A percentile compares a stretch with the other conserved stretches of the same genome.
Evolutionary conservation across 2,113 vertebrate species (phyloP).

Genomic region (Acanthochromis polyacanthus): DNA sequence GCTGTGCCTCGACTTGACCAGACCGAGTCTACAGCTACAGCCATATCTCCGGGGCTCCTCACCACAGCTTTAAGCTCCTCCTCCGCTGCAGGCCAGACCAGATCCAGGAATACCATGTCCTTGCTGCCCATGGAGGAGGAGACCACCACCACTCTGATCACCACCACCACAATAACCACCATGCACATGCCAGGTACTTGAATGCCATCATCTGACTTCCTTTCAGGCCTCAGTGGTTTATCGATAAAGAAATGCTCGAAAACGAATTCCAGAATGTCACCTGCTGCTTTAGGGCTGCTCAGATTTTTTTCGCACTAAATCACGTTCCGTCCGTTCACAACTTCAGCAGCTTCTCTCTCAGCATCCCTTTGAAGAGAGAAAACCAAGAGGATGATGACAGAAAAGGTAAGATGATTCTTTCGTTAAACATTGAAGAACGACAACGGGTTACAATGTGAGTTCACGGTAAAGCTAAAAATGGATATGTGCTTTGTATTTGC

Average conservation of each 20-base stretch:
- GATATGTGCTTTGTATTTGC: too few relatives aligned
- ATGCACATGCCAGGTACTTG: constrained; percentile 90
- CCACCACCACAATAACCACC: constrained; percentile 93
- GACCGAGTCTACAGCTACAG: constrained; percentile 72
- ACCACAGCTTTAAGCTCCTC: constrained; percentile 85
- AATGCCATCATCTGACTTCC: background rate
- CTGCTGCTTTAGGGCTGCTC: background rate
- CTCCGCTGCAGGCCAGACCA: constrained; percentile 67
- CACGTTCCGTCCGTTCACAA: background rate
- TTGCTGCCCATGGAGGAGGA: constrained; percentile 88
- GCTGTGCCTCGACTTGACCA: constrained; percentile 77
- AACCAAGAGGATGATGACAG: constrained; percentile 24
- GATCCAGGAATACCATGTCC: constrained; percentile 74
- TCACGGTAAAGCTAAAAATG: background rate
- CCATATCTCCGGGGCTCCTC: constrained; percentile 85
- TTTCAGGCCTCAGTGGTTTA: background rate
- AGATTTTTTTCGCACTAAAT: constrained; percentile 4
- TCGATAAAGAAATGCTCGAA: background rate
- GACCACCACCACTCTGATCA: constrained; percentile 94
- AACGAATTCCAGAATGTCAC: background rate
- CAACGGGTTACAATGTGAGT: background rate
- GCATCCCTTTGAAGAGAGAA: constrained; percentile 2
- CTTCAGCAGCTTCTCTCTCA: background rate
- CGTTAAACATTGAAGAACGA: constrained; percentile 26
- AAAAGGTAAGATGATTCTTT: constrained; percentile 40